Percentiles rank a stretch among this genome's conserved stretches.
Evolutionary conservation across 1,140 invertebrate genomes (phyloP).

Genomic region (Leptonema lineaticorne): DNA sequence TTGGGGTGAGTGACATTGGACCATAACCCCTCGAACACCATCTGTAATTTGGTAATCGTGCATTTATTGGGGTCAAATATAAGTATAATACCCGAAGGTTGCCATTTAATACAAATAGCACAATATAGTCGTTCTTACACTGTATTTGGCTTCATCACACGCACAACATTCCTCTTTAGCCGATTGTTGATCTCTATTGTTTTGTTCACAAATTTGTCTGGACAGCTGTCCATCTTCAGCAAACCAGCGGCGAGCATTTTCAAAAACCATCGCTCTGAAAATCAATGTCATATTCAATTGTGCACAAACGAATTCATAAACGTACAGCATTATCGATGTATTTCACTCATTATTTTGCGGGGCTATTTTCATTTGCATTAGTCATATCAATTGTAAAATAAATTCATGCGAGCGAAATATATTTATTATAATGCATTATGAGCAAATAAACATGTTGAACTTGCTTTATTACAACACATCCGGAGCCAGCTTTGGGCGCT

Average conservation of each 20-base stretch:
- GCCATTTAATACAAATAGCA: not conserved
- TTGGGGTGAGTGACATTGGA: conserved; percentile 94
- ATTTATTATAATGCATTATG: too few species aligned
- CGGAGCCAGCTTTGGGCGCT: conserved; percentile 78
- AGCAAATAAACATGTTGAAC: too few species aligned
- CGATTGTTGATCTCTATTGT: conserved; percentile 50
- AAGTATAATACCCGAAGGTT: not conserved
- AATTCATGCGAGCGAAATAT: conserved; percentile 8
- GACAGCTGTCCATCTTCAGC: conserved; percentile 85
- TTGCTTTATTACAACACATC: conserved; percentile 80
- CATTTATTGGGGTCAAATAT: not conserved
- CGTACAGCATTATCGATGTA: not conserved
- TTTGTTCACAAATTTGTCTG: conserved; percentile 80
- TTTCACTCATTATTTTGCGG: not conserved
- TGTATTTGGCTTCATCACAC: conserved; percentile 90
- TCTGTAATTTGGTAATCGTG: conserved; percentile 53
- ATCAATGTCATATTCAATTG: not conserved
- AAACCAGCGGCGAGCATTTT: conserved; percentile 81
- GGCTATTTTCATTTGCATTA: not conserved
- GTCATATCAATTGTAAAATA: too few species aligned
- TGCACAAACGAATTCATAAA: not conserved
- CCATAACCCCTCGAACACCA: conserved; percentile 96
- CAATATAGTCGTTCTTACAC: conserved; percentile 56
- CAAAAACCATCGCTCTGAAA: conserved; percentile 83
- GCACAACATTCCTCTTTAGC: conserved; percentile 75